Percentiles rank a stretch among this genome's conserved stretches.
Evolutionary conservation across 2,113 vertebrate genomes (phyloP).

Genomic region (Galemys pyrenaicus): DNA sequence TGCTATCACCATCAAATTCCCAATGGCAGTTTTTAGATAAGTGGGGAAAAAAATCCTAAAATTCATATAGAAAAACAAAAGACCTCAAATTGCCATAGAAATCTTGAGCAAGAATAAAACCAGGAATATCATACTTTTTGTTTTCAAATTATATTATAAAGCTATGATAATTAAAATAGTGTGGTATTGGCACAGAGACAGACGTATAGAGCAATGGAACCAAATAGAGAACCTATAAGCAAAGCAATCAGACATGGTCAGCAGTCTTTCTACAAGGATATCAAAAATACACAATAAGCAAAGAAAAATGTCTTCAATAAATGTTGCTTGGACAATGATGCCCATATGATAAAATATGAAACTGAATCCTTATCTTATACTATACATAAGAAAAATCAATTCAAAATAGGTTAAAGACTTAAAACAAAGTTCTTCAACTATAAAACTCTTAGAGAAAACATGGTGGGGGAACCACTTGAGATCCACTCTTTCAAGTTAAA

Average conservation of each 20-base stretch:
- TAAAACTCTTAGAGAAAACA: neutral
- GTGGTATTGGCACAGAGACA: no score
- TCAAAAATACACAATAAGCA: neutral
- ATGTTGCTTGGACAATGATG: neutral
- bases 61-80: no score
- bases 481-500: neutral
- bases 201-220: neutral
- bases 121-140: no score
- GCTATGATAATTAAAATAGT: no score
- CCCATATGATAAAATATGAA: neutral
- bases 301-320: neutral
- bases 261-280: neutral
- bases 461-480: neutral
- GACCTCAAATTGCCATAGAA: no score
- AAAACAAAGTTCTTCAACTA: neutral
- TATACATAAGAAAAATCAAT: neutral
- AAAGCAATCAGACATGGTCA: neutral
- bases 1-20: neutral
- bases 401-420: neutral
- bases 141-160: no score
- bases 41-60: neutral
- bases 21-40: neutral
- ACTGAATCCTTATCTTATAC: neutral
- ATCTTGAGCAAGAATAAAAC: no score
- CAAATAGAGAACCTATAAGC: neutral